A percentile compares a stretch with the other conserved stretches of the same genome.
phyloP scores from a whole-genome alignment of 53 echinoderm and acorn worm species.

The Hippasteria phrygiana region DNA sequence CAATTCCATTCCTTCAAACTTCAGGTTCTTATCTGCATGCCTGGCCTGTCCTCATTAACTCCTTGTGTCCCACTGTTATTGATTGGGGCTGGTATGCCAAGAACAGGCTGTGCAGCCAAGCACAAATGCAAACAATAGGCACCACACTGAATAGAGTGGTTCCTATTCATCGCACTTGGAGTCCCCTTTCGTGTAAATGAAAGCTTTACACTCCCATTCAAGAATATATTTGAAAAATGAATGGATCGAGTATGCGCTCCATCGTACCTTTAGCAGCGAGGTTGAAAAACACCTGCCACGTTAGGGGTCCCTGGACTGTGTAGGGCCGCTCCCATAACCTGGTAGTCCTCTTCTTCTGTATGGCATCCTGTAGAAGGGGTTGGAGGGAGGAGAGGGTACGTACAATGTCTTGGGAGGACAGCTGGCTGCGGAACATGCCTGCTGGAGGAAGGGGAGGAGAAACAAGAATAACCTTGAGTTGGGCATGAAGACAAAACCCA shows the following conservation, averaged over 20 bases:
- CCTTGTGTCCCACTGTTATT: no score
- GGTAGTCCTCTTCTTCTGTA: slow-evolving; percentile 91
- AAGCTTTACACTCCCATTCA: no score
- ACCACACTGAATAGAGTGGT: no score
- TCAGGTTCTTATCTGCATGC: no score
- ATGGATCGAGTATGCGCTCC: background rate
- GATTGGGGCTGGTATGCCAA: no score
- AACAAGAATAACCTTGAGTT: background rate
- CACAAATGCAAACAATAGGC: no score
- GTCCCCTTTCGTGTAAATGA: no score
- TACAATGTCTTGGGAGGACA: slow-evolving; percentile 92
- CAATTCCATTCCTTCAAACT: no score
- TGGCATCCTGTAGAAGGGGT: slow-evolving; percentile 93
- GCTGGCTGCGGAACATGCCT: slow-evolving; percentile 71
- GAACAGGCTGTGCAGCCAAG: no score
- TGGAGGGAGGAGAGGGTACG: slow-evolving; percentile 87
- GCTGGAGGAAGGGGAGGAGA: background rate
- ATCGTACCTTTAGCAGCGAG: slow-evolving; percentile 82
- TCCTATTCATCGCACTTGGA: no score
- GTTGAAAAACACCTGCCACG: slow-evolving; percentile 99
- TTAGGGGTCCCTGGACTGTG: slow-evolving; percentile 94
- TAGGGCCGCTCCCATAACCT: slow-evolving; percentile 97
- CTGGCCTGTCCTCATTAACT: no score
- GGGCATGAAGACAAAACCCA: background rate
- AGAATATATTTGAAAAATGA: background rate